Conservation (phyloP, 2,888 invertebrate species). For the Polietes domitor region DNA sequence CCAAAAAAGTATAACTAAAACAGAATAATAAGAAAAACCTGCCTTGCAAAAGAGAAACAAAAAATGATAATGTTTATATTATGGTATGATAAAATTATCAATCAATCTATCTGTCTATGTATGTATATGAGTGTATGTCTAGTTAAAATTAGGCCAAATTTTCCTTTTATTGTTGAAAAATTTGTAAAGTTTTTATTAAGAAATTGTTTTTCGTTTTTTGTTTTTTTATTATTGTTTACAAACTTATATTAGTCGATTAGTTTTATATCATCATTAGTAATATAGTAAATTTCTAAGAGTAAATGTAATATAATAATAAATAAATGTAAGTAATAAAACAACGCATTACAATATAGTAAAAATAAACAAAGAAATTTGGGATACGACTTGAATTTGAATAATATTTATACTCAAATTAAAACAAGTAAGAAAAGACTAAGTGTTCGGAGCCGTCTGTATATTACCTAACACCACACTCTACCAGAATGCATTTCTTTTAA, state of each 20-base stretch:
- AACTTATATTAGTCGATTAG: not conserved
- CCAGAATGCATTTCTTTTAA: too few species aligned
- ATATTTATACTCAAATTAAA: too few species aligned
- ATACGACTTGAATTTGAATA: not conserved
- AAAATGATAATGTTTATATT: slow-evolving; percentile 37
- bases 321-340: too few species aligned
- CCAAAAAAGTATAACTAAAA: too few species aligned
- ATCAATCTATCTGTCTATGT: slow-evolving; percentile 10
- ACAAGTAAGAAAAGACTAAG: too few species aligned
- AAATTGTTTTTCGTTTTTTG: slow-evolving; percentile 5
- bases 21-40: too few species aligned
- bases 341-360: not conserved
- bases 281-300: slow-evolving; percentile 18
- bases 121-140: slow-evolving; percentile 26
- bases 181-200: not conserved
- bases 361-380: not conserved
- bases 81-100: not conserved
- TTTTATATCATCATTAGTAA: not conserved
- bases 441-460: too few species aligned
- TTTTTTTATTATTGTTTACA: slow-evolving; percentile 3
- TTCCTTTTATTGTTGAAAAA: slow-evolving; percentile 10
- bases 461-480: too few species aligned
- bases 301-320: not conserved
- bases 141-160: slow-evolving; percentile 47
- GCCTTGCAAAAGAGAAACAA: too few species aligned